A percentile compares a stretch with the other conserved stretches of the same genome.
Conservation (phyloP, 1,140 invertebrate species). For the Chymomyza costata region DNA sequence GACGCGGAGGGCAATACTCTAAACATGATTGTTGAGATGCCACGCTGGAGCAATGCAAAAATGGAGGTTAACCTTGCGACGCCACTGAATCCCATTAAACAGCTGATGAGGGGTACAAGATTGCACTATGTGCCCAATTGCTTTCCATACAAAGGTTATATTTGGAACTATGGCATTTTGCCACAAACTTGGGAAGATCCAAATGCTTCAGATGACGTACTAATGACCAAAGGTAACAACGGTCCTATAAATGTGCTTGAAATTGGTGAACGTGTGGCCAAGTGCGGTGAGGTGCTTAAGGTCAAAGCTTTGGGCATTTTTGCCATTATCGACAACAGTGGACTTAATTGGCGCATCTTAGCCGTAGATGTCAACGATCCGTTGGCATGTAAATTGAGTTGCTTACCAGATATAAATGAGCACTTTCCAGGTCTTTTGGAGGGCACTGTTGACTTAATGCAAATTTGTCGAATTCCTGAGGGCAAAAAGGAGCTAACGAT, state of each 20-base stretch:
- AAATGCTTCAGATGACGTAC: constrained; percentile 90
- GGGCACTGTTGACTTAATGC: constrained; percentile 97
- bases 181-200: constrained; percentile 99
- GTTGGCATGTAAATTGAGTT: constrained; percentile 89
- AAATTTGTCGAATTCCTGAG: no score
- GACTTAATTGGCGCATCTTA: constrained; percentile 99
- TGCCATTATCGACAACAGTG: constrained; percentile 96
- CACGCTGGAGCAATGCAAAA: constrained; percentile 99
- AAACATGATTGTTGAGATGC: constrained; percentile 99
- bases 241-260: constrained; percentile 99
- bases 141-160: constrained; percentile 99
- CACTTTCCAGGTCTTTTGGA: constrained; percentile 94
- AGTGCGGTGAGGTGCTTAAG: constrained; percentile 89
- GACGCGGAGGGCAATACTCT: constrained; percentile 85
- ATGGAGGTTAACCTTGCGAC: constrained; percentile 97
- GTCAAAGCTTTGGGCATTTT: constrained; percentile 94
- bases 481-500: no score
- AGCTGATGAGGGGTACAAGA: constrained; percentile 98
- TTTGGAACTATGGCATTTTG: constrained; percentile 99
- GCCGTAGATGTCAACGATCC: constrained; percentile 96
- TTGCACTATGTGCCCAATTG: constrained; percentile 96
- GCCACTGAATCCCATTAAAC: constrained; percentile 96
- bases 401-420: constrained; percentile 93
- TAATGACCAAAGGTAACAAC: constrained; percentile 95
- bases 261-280: constrained; percentile 90